Conservation (phyloP, 2,888 invertebrate species). For the Rotaria magnacalcarata region DNA sequence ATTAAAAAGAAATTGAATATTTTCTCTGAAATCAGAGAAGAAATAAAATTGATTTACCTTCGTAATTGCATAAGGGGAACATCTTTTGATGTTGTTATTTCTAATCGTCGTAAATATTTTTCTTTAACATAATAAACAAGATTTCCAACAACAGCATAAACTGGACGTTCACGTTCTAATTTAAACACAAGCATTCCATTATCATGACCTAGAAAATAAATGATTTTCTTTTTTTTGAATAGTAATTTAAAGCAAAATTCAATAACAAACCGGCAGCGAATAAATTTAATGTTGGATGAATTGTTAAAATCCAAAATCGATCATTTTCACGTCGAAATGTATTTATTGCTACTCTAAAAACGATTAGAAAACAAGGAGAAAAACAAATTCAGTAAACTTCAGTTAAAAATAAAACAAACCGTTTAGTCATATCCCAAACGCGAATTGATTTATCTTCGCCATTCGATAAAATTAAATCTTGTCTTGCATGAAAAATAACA, state of each 20-base stretch:
- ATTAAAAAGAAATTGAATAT: no score
- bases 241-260: no score
- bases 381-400: not conserved
- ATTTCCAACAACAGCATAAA: conserved; percentile 87
- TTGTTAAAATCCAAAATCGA: conserved; percentile 90
- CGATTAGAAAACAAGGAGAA: not conserved
- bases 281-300: conserved; percentile 87
- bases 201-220: conserved; percentile 72
- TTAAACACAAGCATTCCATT: conserved; percentile 87
- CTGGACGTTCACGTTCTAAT: conserved; percentile 88
- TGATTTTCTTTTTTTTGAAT: no score
- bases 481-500: conserved; percentile 89
- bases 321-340: conserved; percentile 79
- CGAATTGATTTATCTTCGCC: conserved; percentile 95
- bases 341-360: conserved; percentile 57
- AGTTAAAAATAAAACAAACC: conserved; percentile 54
- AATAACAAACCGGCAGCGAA: conserved; percentile 80
- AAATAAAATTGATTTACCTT: not conserved
- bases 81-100: conserved; percentile 87
- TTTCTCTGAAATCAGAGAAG: no score
- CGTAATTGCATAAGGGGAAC: conserved; percentile 36
- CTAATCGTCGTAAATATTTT: conserved; percentile 78
- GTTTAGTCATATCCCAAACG: conserved; percentile 96
- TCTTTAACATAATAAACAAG: conserved; percentile 92
- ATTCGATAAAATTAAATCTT: conserved; percentile 90